Base-by-base conservation (phyloP, 2,888 invertebrate species). In the Acronicta alni region DNA sequence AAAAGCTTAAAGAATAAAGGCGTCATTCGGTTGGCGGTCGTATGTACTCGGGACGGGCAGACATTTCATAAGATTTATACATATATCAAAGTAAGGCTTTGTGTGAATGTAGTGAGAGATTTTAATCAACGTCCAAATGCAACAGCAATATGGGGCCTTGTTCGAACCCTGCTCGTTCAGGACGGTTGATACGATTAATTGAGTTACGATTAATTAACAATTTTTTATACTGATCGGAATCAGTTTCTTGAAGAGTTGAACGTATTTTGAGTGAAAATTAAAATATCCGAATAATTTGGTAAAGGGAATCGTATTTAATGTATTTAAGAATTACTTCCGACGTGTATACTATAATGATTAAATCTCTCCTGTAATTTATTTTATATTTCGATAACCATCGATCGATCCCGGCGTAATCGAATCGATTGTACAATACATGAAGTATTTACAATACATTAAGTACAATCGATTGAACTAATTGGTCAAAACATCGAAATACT, bases 41-140 rank as follows among this genome's bases (percentile, higher is more conserved):
- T 69, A 78, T 85, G 74, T 82, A 84, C 87, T 79, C 82, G 78
- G 87, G 84, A 86, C 82, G 86, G 83, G 83, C 85, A 84, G 90
- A 88, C 90, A 83, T 77, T 79, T 90, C 88, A 86, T 87, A 91
- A 92, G 92, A 93, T 93, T 92, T 92, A 92, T 89, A 93, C 88
- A 90, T 92, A 90, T 92, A 93, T 93, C 93, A 92, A 90, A 89
- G 89, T 88, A 88, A 88, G 88, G 83, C 89, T 91, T 91, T 92
- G 91, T 91, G 88, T 92, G 91, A 88, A 89, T 90, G 91, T 87
- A 90, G 87, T 88, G 88, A 88, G 88, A 92, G 93, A 93, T 94
- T 92, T 93, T 93, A 92, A 93, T 94, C 94, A 92, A 92, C 84
- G 89, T 92, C 89, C 82, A 83, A 85, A 79, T 75, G 81, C 81